Conservation (phyloP, 2,113 vertebrate species). For the Spilogale gracilis region DNA sequence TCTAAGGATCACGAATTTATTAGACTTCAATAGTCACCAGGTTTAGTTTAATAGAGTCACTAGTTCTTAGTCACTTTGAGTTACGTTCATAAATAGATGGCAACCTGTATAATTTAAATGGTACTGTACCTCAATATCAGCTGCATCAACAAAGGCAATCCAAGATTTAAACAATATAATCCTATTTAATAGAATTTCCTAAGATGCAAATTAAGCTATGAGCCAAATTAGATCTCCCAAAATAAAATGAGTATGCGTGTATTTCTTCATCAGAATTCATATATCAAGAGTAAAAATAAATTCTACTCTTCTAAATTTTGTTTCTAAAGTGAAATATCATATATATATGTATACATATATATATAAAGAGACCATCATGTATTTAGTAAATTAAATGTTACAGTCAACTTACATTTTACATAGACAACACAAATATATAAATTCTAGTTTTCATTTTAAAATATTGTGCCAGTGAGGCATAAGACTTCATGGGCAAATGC, state of each 20-base stretch:
- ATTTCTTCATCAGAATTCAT: conserved; percentile 48
- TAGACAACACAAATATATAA: neutral
- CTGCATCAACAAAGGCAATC: neutral
- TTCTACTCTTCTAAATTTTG: conserved; percentile 42
- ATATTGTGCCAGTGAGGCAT: neutral
- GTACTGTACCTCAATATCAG: neutral
- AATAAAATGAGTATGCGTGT: conserved; percentile 10
- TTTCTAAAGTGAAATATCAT: conserved; percentile 34
- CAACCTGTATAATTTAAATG: neutral
- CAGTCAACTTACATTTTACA: conserved; percentile 29
- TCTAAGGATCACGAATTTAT: neutral
- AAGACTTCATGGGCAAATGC: neutral
- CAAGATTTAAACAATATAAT: conserved; percentile 23
- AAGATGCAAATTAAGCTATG: neutral
- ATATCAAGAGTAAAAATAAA: conserved; percentile 39
- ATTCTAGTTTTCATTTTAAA: conserved; percentile 50
- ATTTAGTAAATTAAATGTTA: conserved; percentile 34
- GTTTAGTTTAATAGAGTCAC: neutral
- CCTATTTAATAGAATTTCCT: neutral
- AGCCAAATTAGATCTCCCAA: conserved; percentile 42
- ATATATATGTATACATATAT: neutral
- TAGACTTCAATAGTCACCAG: neutral
- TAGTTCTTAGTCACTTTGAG: neutral
- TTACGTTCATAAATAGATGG: conserved; percentile 43
- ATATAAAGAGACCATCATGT: neutral